These are phyloP conservation scores for Chondrosia reniformis DNA, from an alignment of 37 sponge, comb jelly and placozoan species.

Conservation along the genomic window DNA sequence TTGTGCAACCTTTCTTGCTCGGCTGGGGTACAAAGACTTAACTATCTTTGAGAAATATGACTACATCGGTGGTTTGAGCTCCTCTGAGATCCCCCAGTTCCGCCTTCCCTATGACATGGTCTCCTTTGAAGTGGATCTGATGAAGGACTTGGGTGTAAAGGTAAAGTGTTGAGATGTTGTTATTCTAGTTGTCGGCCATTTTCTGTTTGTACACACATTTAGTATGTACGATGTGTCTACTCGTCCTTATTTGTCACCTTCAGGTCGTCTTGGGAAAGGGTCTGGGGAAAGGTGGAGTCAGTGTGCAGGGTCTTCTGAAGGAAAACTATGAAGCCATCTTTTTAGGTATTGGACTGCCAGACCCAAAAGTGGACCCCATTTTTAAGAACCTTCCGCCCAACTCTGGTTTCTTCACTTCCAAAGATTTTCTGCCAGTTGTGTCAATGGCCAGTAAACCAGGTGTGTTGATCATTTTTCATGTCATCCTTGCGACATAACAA, in stretches of 20 bases:
- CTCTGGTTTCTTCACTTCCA: slow-evolving; percentile 89
- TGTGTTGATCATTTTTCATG: no score
- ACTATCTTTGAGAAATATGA: slow-evolving; percentile 87
- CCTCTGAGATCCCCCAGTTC: slow-evolving; percentile 95
- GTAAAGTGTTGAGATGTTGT: slow-evolving; percentile 19
- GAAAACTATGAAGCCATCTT: slow-evolving; percentile 86
- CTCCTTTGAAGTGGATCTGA: slow-evolving; percentile 92
- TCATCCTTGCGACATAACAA: no score
- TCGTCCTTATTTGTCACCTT: not conserved
- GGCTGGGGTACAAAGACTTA: slow-evolving; percentile 86
- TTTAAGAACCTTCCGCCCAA: slow-evolving; percentile 55
- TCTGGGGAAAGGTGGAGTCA: slow-evolving; percentile 47
- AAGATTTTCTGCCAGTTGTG: slow-evolving; percentile 84
- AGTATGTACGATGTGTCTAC: no score
- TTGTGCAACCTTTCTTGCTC: slow-evolving; percentile 94
- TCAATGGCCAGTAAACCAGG: slow-evolving; percentile 87
- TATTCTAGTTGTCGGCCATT: not conserved
- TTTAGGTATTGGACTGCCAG: slow-evolving; percentile 87
- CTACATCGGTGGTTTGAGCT: slow-evolving; percentile 93
- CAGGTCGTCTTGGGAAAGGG: slow-evolving; percentile 64
- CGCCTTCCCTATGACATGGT: slow-evolving; percentile 92
- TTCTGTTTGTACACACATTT: not conserved
- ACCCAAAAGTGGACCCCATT: slow-evolving; percentile 65
- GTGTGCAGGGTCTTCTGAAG: slow-evolving; percentile 45
- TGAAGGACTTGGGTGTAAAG: slow-evolving; percentile 94